phyloP scores from a whole-genome alignment of 2,888 invertebrate genomes.

The Nephrotoma appendiculata region DNA sequence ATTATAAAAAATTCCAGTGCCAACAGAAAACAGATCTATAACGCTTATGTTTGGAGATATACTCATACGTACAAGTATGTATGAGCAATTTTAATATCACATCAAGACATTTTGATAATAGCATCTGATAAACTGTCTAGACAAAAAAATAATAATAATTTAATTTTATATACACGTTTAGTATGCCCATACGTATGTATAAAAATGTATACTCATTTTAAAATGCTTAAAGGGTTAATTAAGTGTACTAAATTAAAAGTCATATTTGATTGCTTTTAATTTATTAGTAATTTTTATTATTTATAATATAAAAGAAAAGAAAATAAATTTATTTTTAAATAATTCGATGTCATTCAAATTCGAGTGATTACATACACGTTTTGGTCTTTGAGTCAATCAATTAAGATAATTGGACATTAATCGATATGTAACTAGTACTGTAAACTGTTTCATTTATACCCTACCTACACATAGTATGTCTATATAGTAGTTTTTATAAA shows the following conservation, averaged over 20 bases:
- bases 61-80: no score
- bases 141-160: neutral
- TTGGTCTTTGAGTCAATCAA: neutral
- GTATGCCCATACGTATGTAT: neutral
- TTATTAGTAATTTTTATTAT: neutral
- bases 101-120: neutral
- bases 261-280: neutral
- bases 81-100: no score
- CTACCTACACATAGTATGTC: no score
- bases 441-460: no score
- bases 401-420: neutral
- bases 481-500: no score
- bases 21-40: no score
- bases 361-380: neutral
- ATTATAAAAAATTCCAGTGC: no score
- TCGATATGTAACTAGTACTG: neutral
- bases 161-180: neutral
- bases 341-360: no score
- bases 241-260: neutral
- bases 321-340: neutral
- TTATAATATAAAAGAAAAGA: neutral
- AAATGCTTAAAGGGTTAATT: neutral
- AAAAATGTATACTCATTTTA: neutral
- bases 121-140: neutral
- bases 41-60: no score